Evolutionary conservation across 2,888 invertebrate species (phyloP).

Genomic region (Drosophila helvetica): DNA sequence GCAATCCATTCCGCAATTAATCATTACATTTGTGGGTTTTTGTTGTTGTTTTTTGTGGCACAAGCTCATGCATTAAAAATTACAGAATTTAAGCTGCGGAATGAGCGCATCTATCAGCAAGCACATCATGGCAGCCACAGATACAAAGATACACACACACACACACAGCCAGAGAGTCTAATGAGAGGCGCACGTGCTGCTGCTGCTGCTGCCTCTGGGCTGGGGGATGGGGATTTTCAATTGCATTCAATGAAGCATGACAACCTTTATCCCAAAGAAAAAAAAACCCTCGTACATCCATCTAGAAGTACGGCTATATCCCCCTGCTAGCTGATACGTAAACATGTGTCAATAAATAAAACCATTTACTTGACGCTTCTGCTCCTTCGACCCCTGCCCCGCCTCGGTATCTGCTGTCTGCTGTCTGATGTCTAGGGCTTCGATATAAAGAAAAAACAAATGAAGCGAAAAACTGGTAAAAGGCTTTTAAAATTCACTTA

Average conservation of each 20-base stretch:
- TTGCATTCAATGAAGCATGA: conserved; percentile 70
- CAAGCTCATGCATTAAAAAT: conserved; percentile 46
- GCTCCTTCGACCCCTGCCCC: conserved; percentile 13
- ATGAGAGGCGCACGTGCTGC: conserved; percentile 44
- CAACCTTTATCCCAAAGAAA: conserved; percentile 42
- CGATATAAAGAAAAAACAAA: conserved; percentile 72
- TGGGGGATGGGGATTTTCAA: conserved; percentile 32
- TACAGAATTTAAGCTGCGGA: conserved; percentile 41
- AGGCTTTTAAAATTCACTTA: conserved; percentile 80
- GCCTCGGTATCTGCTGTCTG: conserved; percentile 32
- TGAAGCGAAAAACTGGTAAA: conserved; percentile 78
- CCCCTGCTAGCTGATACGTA: conserved; percentile 57
- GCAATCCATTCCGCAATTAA: conserved; percentile 37
- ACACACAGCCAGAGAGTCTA: conserved; percentile 9
- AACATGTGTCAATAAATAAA: conserved; percentile 81
- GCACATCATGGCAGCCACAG: not conserved
- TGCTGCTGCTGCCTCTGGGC: not conserved
- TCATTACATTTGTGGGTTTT: conserved; percentile 37
- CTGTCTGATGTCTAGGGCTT: conserved; percentile 32
- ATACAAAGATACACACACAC: conserved; percentile 10
- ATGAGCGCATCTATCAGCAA: conserved; percentile 43
- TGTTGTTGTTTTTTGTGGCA: conserved; percentile 14
- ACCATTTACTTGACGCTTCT: conserved; percentile 64
- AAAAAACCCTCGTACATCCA: not conserved
- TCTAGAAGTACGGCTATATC: conserved; percentile 12